A percentile compares a stretch with the other conserved stretches of the same genome.
Conservation (phyloP, 2,888 invertebrate genomes). For the Acanthosepion pharaonis region DNA sequence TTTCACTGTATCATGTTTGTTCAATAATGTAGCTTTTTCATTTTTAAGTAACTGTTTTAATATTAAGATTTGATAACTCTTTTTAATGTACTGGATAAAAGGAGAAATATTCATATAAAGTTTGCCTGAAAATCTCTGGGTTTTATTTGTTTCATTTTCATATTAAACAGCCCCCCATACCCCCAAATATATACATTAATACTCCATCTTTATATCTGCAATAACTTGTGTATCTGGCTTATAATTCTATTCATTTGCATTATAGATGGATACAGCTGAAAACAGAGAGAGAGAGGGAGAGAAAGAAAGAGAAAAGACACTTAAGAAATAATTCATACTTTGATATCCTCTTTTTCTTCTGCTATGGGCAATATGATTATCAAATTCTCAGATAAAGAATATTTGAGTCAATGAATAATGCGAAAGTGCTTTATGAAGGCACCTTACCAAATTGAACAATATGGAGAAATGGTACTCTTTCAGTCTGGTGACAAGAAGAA, state of each 20-base stretch:
- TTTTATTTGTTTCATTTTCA: too few species aligned
- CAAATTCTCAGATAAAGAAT: neutral
- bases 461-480: conserved; percentile 2
- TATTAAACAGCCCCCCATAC: too few species aligned
- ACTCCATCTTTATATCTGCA: too few species aligned
- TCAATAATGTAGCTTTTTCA: too few species aligned
- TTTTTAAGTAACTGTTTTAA: too few species aligned
- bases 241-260: neutral
- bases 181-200: too few species aligned
- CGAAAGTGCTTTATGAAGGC: neutral
- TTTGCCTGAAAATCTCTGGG: too few species aligned
- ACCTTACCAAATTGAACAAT: conserved; percentile 16
- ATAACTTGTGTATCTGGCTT: too few species aligned
- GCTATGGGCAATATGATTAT: conserved; percentile 6
- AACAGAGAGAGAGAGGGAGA: neutral
- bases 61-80: too few species aligned
- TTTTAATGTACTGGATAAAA: too few species aligned
- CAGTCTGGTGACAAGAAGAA: neutral
- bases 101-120: too few species aligned
- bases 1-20: too few species aligned
- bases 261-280: neutral
- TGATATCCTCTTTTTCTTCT: neutral
- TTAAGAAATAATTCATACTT: neutral
- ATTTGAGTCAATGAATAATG: conserved; percentile 4
- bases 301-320: neutral